phyloP scores from a whole-genome alignment of 2,113 vertebrate species.

The Dasyurus viverrinus region DNA sequence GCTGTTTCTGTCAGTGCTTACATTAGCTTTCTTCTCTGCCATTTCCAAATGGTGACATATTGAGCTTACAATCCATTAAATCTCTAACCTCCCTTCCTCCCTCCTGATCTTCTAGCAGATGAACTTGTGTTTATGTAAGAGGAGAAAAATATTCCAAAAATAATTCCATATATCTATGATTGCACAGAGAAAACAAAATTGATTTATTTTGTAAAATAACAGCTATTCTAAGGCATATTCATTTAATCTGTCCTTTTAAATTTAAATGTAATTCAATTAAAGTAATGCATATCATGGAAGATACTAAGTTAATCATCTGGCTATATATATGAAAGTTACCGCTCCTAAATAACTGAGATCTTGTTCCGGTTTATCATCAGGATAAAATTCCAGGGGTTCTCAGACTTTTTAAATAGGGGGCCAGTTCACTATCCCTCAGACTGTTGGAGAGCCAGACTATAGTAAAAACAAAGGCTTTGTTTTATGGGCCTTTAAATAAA shows the following conservation, averaged over 20 bases:
- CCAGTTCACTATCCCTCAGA: too few species aligned
- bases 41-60: neutral
- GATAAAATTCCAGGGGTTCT: too few species aligned
- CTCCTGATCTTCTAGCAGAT: neutral
- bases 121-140: neutral
- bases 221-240: neutral
- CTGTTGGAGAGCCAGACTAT: too few species aligned
- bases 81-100: neutral
- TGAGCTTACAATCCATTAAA: neutral
- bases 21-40: slow-evolving; percentile 1
- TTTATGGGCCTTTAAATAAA: too few species aligned
- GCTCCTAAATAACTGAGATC: neutral
- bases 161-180: neutral
- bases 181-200: neutral
- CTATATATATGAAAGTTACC: neutral
- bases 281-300: neutral
- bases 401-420: too few species aligned
- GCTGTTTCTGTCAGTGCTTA: neutral
- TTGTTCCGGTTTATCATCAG: neutral
- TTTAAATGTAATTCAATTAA: neutral
- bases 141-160: neutral
- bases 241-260: neutral
- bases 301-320: neutral
- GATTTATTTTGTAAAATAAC: neutral
- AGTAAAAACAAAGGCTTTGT: too few species aligned